Evolutionary conservation across 2,113 vertebrate genomes (phyloP), one percentile per base, ranked within the genome.

Genomic region (Paracanthobrama guichenoti): DNA sequence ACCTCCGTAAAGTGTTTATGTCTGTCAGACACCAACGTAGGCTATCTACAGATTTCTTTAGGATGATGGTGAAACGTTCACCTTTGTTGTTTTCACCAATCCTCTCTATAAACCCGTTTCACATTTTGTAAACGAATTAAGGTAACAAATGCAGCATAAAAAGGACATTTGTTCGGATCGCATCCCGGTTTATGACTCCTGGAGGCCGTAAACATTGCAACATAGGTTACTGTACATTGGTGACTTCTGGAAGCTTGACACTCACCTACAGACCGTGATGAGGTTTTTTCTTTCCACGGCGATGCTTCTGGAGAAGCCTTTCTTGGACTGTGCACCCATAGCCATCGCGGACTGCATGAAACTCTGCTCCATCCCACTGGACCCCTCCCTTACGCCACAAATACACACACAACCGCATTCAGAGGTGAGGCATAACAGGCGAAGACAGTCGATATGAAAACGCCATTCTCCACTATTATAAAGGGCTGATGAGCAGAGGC

Each of bases 281-380:
- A 98, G 95, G 92, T 98, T 97, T 82, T 94, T 96, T 60, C 97
- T 93, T 88, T 98, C 97, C 94, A 97, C 96, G 3, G 95, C 93
- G 76, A 96, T 91, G 91, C 95, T 97, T 83, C 97, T 91, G 87
- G 94, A 92, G 44, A 95, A 96, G 24, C 93, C 92, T 89, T 95
- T 97, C 90, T 95, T 96, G 81, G 94, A 93, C 77, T 92, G 93
- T 83, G 96, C 92, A 87, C 94, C 96, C 91, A 94, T 94, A 91
- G 96, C 96, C 96, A 97, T 97, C 92, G 94, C 93, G 90, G 94
- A 89, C 91, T 92, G 94, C 89, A 94, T 84, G 87, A 94, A 93
- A 90, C 94, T 92, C 82, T 93, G 84, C 95, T 95, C 95, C 96
- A 96, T 96, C 86, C 94, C 93, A 89, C 91, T 88, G 84, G 91